A percentile compares a stretch with the other conserved stretches of the same genome.
These are phyloP conservation scores for Drosophila maculinotata DNA, from an alignment of 2,888 invertebrate genomes.

Conservation along the genomic window DNA sequence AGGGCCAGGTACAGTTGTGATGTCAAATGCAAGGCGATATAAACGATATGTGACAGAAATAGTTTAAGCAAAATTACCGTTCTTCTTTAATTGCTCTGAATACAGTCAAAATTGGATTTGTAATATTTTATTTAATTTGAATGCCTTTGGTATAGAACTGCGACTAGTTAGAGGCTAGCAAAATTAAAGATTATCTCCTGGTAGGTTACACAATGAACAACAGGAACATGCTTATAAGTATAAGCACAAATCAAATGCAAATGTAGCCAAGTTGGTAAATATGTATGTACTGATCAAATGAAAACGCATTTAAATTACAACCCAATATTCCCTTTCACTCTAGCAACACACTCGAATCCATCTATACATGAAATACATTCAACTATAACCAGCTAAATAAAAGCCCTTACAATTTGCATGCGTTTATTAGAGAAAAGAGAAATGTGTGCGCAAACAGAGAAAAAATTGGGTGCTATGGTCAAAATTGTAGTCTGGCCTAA, in stretches of 20 bases:
- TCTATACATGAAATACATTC: conserved; percentile 12
- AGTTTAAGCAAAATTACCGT: not conserved
- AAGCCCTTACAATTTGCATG: conserved; percentile 18
- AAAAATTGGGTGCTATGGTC: not conserved
- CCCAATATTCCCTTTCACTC: conserved; percentile 4
- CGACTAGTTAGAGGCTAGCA: no score
- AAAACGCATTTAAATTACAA: conserved; percentile 24
- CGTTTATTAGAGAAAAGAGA: conserved; percentile 13
- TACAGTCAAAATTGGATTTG: no score
- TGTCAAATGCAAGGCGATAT: not conserved
- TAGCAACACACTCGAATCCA: not conserved
- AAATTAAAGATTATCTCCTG: no score
- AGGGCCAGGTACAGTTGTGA: conserved; percentile 45
- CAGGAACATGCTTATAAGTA: not conserved
- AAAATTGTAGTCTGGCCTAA: conserved; percentile 27
- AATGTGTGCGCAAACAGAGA: conserved; percentile 9
- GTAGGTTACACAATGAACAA: no score
- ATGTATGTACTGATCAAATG: conserved; percentile 6
- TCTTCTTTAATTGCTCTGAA: no score
- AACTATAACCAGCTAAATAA: conserved; percentile 18
- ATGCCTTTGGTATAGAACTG: no score
- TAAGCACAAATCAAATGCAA: not conserved
- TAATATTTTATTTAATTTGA: no score
- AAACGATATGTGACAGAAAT: conserved; percentile 1
- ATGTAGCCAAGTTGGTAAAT: not conserved